Conservation (phyloP, 2,797 vertebrate genomes). For the Clarias pachynema region DNA sequence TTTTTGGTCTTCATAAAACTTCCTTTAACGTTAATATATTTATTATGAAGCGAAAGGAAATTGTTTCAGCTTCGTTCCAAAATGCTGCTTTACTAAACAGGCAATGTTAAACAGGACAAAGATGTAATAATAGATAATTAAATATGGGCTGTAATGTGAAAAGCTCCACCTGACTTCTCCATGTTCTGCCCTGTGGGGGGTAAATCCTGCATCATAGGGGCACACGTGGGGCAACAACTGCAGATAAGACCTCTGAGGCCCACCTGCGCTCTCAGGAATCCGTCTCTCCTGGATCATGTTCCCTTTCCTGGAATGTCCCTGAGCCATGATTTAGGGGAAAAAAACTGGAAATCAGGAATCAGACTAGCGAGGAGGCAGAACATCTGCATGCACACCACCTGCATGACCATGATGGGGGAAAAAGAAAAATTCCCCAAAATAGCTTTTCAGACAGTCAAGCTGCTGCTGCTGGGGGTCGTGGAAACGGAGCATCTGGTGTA, state of each 20-base stretch:
- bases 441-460: background rate
- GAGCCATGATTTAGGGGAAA: background rate
- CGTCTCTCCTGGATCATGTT: slow-evolving; percentile 23
- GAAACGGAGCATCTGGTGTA: background rate
- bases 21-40: background rate
- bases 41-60: background rate
- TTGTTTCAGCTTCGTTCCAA: background rate
- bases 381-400: slow-evolving; percentile 6
- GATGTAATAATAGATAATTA: slow-evolving; percentile 35
- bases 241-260: slow-evolving; percentile 44
- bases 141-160: slow-evolving; percentile 39
- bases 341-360: background rate
- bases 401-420: background rate
- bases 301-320: background rate
- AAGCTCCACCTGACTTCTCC: background rate
- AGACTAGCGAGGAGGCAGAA: background rate
- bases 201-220: slow-evolving; percentile 30
- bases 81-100: no score
- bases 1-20: background rate
- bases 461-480: background rate
- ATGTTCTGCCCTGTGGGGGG: slow-evolving; percentile 6
- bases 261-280: slow-evolving; percentile 34
- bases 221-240: background rate
- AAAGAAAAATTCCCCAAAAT: background rate
- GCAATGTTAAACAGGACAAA: background rate